Conservation (phyloP, 2,888 invertebrate species). For the Cephus sareptanus region DNA sequence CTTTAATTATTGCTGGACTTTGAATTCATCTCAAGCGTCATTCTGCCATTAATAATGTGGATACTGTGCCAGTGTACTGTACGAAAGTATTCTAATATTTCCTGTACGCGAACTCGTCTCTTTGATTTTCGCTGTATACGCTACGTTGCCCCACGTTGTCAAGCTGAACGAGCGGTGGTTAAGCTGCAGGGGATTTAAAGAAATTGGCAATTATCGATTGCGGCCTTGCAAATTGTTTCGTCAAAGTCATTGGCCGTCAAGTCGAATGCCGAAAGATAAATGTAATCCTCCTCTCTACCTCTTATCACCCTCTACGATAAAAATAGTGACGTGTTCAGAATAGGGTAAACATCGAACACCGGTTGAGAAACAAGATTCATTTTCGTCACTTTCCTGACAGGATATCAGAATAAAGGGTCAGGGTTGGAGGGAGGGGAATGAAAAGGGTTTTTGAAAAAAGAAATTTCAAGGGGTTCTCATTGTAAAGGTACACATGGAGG, state of each 20-base stretch:
- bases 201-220: constrained; percentile 58
- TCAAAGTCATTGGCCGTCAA: constrained; percentile 21
- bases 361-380: neutral
- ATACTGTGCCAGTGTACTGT: neutral
- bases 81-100: neutral
- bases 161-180: constrained; percentile 17
- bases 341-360: neutral
- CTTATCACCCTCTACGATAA: neutral
- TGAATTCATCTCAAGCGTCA: neutral
- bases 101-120: neutral
- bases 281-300: neutral
- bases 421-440: neutral
- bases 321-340: neutral
- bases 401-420: neutral
- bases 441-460: neutral
- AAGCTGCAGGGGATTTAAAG: constrained; percentile 53
- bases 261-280: neutral
- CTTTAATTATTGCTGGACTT: neutral
- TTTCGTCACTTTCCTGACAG: neutral
- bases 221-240: constrained; percentile 49
- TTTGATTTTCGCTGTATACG: neutral
- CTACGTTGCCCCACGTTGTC: neutral
- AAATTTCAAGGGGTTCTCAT: neutral
- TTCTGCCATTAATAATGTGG: too few relatives aligned
- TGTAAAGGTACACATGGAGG: neutral